phyloP scores from a whole-genome alignment of 2,797 vertebrate genomes.

The Tapera naevia region DNA sequence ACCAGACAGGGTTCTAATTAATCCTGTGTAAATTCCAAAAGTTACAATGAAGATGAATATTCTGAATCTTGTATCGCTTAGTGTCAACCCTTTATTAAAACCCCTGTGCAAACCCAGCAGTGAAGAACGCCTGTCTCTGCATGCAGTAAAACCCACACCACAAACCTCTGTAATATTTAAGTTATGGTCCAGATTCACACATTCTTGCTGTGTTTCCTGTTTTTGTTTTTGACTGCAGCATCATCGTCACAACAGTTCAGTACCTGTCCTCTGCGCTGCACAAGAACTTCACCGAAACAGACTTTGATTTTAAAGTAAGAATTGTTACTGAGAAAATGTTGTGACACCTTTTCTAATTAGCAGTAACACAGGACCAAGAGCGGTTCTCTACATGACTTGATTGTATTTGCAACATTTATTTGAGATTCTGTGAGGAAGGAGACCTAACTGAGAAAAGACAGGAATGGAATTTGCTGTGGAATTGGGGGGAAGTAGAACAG shows the following conservation, averaged over 20 bases:
- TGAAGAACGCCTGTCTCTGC: neutral
- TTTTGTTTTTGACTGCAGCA: slow-evolving; percentile 80
- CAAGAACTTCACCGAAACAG: slow-evolving; percentile 97
- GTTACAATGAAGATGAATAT: neutral
- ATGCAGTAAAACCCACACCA: neutral
- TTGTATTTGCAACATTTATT: neutral
- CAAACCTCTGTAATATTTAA: neutral
- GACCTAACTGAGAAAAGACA: neutral
- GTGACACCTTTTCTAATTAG: neutral
- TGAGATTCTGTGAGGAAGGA: neutral
- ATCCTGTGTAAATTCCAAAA: neutral
- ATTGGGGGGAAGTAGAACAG: neutral
- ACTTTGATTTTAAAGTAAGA: slow-evolving; percentile 97
- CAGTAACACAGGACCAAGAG: neutral
- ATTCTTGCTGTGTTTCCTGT: neutral
- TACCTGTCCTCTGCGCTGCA: slow-evolving; percentile 95
- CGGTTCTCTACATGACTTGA: neutral
- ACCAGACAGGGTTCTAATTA: neutral
- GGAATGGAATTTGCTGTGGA: neutral
- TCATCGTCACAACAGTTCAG: slow-evolving; percentile 97
- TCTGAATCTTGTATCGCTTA: neutral
- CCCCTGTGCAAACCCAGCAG: neutral
- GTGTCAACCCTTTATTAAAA: neutral
- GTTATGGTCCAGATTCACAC: neutral
- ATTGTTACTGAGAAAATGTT: slow-evolving; percentile 19